Conservation (phyloP, 53 echinoderm and acorn worm species). For the Luidia sarsii region DNA sequence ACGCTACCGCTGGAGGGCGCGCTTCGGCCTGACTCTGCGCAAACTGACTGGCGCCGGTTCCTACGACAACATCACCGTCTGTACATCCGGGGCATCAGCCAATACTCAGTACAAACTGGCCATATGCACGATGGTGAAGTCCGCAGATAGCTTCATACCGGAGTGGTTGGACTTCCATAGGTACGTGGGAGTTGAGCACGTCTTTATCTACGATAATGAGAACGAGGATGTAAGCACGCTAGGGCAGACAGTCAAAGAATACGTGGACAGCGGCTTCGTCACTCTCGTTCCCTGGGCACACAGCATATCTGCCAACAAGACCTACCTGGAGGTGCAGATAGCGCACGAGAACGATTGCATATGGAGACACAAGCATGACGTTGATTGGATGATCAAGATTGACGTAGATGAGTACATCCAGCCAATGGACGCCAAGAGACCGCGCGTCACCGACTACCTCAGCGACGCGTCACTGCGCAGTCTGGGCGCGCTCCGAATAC, state of each 20-base stretch:
- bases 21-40: slow-evolving; percentile 49
- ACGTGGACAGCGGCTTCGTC: slow-evolving; percentile 66
- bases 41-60: slow-evolving; percentile 28
- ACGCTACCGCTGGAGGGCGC: slow-evolving; percentile 11
- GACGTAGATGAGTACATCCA: slow-evolving; percentile 83
- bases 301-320: slow-evolving; percentile 47
- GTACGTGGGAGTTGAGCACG: slow-evolving; percentile 76
- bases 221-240: slow-evolving; percentile 37
- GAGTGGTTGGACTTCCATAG: slow-evolving; percentile 71
- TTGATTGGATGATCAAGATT: slow-evolving; percentile 86
- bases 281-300: slow-evolving; percentile 78
- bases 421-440: slow-evolving; percentile 70
- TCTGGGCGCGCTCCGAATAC: slow-evolving; percentile 59
- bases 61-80: slow-evolving; percentile 66
- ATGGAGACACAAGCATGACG: slow-evolving; percentile 73
- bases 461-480: slow-evolving; percentile 2
- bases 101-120: slow-evolving; percentile 51
- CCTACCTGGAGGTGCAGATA: slow-evolving; percentile 82
- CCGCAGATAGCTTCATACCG: slow-evolving; percentile 69
- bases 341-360: slow-evolving; percentile 87
- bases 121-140: slow-evolving; percentile 76
- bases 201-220: slow-evolving; percentile 80
- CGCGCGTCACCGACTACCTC: slow-evolving; percentile 70
- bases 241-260: slow-evolving; percentile 23
- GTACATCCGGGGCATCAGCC: slow-evolving; percentile 54